Evolutionary conservation across 2,113 vertebrate genomes (phyloP).

Genomic region (Erythrolamprus reginae): DNA sequence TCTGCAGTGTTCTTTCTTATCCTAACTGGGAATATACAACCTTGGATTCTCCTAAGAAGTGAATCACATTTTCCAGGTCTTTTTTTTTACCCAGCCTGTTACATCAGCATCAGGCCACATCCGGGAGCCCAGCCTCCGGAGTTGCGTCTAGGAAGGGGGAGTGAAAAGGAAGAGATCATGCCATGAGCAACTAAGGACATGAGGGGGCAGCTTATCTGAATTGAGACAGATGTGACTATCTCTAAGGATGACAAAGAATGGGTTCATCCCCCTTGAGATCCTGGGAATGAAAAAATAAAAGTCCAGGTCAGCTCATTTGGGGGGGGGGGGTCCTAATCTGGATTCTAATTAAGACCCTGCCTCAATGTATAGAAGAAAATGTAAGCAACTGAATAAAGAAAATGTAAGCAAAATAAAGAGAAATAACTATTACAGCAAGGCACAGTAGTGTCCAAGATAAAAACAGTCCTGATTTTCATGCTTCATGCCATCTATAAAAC

Average conservation of each 20-base stretch:
- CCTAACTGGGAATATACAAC: not conserved
- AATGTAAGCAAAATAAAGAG: no score
- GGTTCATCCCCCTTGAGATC: not conserved
- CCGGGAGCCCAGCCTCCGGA: slow-evolving; percentile 40
- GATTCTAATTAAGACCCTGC: not conserved
- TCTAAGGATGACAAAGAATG: not conserved
- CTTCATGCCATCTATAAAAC: not conserved
- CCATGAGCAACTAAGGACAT: not conserved
- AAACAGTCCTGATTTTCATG: not conserved
- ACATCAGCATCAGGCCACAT: slow-evolving; percentile 60
- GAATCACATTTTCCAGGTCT: slow-evolving; percentile 22
- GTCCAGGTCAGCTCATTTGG: not conserved
- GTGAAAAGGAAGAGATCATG: not conserved
- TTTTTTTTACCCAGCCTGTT: not conserved
- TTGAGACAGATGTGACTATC: not conserved
- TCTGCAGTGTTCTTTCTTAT: not conserved
- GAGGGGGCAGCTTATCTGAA: not conserved
- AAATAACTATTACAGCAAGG: not conserved
- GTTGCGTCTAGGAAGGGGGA: slow-evolving; percentile 7
- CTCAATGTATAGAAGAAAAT: not conserved
- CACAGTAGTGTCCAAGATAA: not conserved
- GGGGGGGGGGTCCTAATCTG: not conserved
- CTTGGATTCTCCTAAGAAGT: not conserved
- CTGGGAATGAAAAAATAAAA: not conserved
- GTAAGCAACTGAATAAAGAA: not conserved